Conservation (phyloP, 1,140 invertebrate genomes). For the Colletes latitarsis region DNA sequence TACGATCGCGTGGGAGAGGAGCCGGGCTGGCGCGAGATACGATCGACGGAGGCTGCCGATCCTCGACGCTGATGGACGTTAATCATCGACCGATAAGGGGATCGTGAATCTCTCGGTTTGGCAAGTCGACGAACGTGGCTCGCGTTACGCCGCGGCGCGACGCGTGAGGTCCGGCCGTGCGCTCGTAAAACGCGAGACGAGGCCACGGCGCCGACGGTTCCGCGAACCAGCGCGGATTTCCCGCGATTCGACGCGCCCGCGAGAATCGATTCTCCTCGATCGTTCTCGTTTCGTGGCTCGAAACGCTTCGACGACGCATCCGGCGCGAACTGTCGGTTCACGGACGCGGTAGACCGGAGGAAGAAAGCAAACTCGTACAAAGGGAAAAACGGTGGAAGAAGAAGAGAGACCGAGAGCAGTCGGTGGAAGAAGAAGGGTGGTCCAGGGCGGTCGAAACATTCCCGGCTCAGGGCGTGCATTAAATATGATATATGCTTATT, state of each 20-base stretch:
- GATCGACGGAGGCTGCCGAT: constrained; percentile 28
- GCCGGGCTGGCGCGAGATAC: neutral
- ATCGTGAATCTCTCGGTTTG: constrained; percentile 44
- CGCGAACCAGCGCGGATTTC: neutral
- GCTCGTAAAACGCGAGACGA: constrained; percentile 17
- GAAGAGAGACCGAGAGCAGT: constrained; percentile 2
- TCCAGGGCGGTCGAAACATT: constrained; percentile 72
- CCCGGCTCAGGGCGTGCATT: constrained; percentile 71
- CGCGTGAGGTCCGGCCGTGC: constrained; percentile 60
- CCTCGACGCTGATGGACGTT: constrained; percentile 33
- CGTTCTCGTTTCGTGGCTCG: neutral
- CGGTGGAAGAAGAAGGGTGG: constrained; percentile 55
- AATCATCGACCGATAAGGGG: constrained; percentile 27
- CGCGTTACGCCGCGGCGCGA: constrained; percentile 30
- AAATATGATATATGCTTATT: constrained; percentile 78
- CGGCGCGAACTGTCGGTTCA: neutral
- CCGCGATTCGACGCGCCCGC: neutral
- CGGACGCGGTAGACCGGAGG: neutral
- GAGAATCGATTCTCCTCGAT: constrained; percentile 22
- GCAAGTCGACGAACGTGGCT: constrained; percentile 39
- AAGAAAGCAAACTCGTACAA: neutral
- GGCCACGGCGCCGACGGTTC: neutral
- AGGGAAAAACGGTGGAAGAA: neutral
- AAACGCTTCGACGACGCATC: neutral
- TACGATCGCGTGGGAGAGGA: too few relatives aligned